Conservation (phyloP, 2,113 vertebrate species). For the Saccopteryx bilineata region DNA sequence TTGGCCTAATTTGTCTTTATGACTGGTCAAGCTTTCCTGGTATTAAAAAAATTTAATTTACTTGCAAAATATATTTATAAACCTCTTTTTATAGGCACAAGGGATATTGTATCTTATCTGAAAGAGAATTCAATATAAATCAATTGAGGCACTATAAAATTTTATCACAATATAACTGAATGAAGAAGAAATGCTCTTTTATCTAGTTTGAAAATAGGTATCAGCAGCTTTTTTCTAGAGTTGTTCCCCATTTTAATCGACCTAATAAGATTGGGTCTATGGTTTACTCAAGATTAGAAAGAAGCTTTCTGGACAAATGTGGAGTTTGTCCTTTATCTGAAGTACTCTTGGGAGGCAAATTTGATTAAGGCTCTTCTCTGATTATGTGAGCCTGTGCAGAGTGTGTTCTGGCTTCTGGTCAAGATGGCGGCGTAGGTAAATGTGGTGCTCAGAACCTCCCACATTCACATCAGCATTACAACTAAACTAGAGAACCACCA, state of each 20-base stretch:
- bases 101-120: background rate
- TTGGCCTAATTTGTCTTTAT: background rate
- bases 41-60: background rate
- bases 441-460: background rate
- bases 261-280: background rate
- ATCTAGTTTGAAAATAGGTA: conserved; percentile 23
- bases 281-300: background rate
- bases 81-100: background rate
- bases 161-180: background rate
- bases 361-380: background rate
- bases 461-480: background rate
- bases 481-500: background rate
- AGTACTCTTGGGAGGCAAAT: background rate
- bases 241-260: background rate
- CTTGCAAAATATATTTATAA: background rate
- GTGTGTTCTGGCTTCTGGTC: background rate
- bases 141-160: background rate
- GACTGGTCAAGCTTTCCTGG: background rate
- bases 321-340: conserved; percentile 3
- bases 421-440: background rate
- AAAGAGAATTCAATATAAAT: background rate
- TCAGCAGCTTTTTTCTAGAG: background rate
- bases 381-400: background rate
- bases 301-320: background rate
- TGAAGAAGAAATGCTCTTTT: background rate